Conservation (phyloP, 2,113 vertebrate genomes). For the Ophiodon elongatus region DNA sequence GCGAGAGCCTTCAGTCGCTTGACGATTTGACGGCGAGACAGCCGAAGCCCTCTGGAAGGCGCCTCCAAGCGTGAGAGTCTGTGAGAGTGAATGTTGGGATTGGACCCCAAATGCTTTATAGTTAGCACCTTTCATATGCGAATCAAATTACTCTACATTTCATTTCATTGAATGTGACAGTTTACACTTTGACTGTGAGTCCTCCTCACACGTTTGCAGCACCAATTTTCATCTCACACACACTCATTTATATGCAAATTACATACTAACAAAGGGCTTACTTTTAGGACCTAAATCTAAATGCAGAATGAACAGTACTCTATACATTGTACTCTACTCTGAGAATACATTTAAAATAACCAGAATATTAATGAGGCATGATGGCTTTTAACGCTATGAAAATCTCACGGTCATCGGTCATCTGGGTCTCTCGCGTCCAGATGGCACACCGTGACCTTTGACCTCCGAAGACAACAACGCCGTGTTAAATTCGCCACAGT, state of each 20-base stretch:
- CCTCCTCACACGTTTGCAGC: neutral
- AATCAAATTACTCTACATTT: neutral
- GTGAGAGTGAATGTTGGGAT: neutral
- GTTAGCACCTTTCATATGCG: neutral
- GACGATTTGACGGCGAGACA: too few species aligned
- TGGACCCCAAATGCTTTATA: neutral
- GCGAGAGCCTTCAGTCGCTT: too few species aligned
- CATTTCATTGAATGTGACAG: neutral
- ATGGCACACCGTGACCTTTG: neutral
- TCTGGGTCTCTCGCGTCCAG: neutral
- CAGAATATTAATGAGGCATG: neutral
- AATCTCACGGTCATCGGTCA: neutral
- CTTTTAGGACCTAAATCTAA: neutral
- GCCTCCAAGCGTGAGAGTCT: too few species aligned
- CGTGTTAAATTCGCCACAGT: neutral
- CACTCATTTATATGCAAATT: neutral
- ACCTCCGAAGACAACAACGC: conserved; percentile 4
- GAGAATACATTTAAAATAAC: neutral
- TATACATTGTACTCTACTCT: neutral
- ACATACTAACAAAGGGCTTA: neutral
- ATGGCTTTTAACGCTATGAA: neutral
- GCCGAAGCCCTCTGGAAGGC: too few species aligned
- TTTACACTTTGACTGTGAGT: neutral
- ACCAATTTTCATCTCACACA: neutral
- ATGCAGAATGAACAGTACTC: neutral